Percentiles rank a stretch among this genome's conserved stretches.
phyloP scores from a whole-genome alignment of 2,797 vertebrate genomes.

The Coccyzus lansbergi region DNA sequence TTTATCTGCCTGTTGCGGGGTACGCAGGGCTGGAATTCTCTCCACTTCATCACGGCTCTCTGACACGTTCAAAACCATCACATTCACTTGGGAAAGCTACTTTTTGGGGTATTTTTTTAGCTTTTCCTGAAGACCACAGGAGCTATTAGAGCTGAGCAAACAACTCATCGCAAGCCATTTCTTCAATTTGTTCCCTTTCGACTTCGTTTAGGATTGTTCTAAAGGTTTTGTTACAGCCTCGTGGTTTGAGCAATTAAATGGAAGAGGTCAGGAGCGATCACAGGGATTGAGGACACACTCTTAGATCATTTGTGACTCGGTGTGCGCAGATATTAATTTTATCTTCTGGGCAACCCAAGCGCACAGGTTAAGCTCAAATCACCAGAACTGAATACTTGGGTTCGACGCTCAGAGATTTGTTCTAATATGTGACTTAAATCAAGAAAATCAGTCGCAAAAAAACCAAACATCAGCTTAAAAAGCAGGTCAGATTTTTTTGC shows the following conservation, averaged over 20 bases:
- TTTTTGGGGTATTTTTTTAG: no score
- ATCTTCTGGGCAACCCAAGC: background rate
- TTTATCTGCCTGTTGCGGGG: background rate
- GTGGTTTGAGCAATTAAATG: background rate
- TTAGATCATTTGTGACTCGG: background rate
- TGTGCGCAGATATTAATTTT: background rate
- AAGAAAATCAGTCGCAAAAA: rapidly evolving
- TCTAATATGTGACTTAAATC: background rate
- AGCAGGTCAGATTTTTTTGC: background rate
- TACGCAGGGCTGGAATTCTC: background rate
- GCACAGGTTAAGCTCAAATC: background rate
- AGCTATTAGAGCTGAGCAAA: constrained; percentile 22
- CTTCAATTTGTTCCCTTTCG: background rate
- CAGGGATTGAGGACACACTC: background rate
- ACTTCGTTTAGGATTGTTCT: background rate
- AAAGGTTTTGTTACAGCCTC: background rate
- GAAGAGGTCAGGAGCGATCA: background rate
- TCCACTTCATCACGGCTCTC: background rate
- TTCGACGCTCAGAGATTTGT: background rate
- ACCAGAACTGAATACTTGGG: background rate
- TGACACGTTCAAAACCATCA: background rate
- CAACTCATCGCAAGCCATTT: background rate
- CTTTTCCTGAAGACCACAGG: background rate
- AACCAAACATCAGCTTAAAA: background rate
- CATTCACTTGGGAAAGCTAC: background rate